Base-by-base conservation (phyloP, 2,888 invertebrate genomes). In the Spisula subtruncata region DNA sequence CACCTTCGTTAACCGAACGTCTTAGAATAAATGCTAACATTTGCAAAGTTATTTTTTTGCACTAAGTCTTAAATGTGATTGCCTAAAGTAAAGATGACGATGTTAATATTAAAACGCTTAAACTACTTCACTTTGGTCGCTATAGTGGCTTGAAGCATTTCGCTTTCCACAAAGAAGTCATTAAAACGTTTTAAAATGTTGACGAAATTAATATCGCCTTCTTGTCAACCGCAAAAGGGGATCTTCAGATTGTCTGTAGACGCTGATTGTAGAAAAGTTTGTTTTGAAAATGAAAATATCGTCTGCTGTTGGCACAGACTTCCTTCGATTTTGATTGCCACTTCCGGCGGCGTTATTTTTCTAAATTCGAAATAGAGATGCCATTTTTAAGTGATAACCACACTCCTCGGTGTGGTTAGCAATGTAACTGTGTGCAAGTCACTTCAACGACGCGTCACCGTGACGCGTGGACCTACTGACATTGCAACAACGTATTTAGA, bases 181-280 rank as follows among this genome's bases (percentile, higher is more conserved):
- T 75, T 75, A 75, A 75, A 35, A 75, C 14, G 16, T 75, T 75
- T 41, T 35, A 75, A 32, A 75, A 32, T 12, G 16, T 75, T 32
- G 35, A 35, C 35, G 18, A 75, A 75, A 75, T 75, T 35, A 32
- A 75, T 32, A 35, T 75, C 75, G 35, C 32, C 75, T 32, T 32
- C 14, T 41, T 75, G 75, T 75, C 75, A 75, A 75, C 75, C 75
- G 18, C 75, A 75, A 75, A 75, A 32, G 35, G 75, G 75, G 75
- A 75, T 75, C 32, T 75, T 4, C 12, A 35, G 16, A 32, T 32
- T 75, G 32, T 14, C 32, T 35, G 10, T 32, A 32, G 16, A 32
- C 16, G 8, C 32, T 75, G 35, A 35, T 75, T 16, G 16, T 75
- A 12, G 1, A 75, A 35, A 35, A 18, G 16, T 41, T 75, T 75